Conservation (phyloP, 2,888 invertebrate genomes). For the Dryococelus australis region DNA sequence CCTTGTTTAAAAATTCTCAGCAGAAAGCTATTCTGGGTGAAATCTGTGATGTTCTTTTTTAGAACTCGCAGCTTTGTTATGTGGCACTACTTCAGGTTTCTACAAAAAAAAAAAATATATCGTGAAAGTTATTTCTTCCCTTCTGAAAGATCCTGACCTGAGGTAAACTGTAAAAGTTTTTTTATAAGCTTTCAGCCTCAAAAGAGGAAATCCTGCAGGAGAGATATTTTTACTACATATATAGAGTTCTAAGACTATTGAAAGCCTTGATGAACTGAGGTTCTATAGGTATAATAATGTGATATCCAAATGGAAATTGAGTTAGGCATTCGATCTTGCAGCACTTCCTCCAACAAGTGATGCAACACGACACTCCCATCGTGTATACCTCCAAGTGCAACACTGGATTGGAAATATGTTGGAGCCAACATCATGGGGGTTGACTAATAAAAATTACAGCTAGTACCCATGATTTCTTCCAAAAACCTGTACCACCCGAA, state of each 20-base stretch:
- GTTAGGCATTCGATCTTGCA: background rate
- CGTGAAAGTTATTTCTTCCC: too few species aligned
- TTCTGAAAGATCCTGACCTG: too few species aligned
- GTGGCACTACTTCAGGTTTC: too few species aligned
- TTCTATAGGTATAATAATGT: background rate
- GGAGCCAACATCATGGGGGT: slow-evolving; percentile 12
- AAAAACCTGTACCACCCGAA: slow-evolving; percentile 13
- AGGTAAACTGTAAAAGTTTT: too few species aligned
- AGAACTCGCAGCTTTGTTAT: too few species aligned
- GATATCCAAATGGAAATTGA: background rate
- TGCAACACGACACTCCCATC: slow-evolving; percentile 12
- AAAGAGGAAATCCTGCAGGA: background rate
- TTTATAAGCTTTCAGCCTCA: too few species aligned
- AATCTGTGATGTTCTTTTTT: background rate
- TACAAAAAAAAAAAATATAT: too few species aligned
- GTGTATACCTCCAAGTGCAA: slow-evolving; percentile 18
- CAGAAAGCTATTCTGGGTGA: background rate
- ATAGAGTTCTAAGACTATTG: background rate
- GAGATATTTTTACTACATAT: background rate
- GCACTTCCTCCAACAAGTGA: background rate
- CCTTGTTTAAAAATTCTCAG: background rate
- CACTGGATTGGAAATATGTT: slow-evolving; percentile 21
- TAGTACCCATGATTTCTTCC: background rate
- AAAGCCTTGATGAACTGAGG: background rate
- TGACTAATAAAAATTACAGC: background rate